phyloP scores from a whole-genome alignment of 2,797 vertebrate genomes.

The Neosilurus mollespiculum region DNA sequence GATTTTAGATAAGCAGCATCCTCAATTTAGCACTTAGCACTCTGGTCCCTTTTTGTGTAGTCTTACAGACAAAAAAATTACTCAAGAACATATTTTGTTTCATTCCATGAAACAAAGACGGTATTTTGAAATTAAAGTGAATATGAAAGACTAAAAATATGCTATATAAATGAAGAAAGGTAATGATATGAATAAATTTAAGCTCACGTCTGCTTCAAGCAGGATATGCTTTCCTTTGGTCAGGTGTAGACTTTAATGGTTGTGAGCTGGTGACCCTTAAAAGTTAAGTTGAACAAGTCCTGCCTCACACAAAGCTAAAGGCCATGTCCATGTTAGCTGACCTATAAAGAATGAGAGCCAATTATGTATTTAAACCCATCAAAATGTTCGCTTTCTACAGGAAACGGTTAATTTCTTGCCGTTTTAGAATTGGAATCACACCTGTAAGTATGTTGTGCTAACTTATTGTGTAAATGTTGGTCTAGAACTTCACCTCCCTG shows the following conservation, averaged over 20 bases:
- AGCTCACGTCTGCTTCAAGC: neutral
- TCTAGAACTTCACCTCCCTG: conserved; percentile 34
- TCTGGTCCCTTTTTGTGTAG: neutral
- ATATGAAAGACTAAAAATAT: neutral
- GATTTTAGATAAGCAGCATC: conserved; percentile 1
- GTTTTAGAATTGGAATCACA: conserved; percentile 51
- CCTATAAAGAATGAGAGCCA: conserved; percentile 53
- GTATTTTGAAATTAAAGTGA: neutral
- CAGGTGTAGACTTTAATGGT: conserved; percentile 13
- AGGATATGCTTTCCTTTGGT: neutral
- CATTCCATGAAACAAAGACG: neutral
- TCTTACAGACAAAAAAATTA: neutral
- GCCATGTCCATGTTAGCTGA: conserved; percentile 44
- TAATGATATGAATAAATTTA: neutral
- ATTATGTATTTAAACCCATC: conserved; percentile 54
- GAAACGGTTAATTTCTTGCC: conserved; percentile 54
- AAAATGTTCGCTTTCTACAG: conserved; percentile 53
- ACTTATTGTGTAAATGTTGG: conserved; percentile 49
- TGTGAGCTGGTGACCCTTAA: conserved; percentile 44
- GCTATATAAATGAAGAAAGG: neutral
- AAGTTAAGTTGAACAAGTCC: conserved; percentile 39
- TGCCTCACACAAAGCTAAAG: conserved; percentile 32
- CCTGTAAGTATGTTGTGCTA: conserved; percentile 52
- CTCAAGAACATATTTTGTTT: neutral
- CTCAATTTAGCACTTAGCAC: neutral